Conservation (phyloP, 1,140 invertebrate species). For the Streblospio benedicti region DNA sequence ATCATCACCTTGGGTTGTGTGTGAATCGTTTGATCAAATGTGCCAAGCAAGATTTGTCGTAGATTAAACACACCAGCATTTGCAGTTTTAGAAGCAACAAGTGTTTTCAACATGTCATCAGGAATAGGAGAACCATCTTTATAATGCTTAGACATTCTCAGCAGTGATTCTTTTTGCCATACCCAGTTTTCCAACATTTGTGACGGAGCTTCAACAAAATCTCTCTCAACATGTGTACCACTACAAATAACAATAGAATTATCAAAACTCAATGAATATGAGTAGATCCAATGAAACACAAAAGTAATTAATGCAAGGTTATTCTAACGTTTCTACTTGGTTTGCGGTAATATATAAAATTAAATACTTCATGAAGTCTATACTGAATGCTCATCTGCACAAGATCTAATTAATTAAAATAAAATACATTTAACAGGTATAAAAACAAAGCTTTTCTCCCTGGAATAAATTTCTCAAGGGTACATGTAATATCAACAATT, state of each 20-base stretch:
- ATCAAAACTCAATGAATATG: neutral
- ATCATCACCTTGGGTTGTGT: slow-evolving; percentile 33
- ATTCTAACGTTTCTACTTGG: no score
- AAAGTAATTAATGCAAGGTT: no score
- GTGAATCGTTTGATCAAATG: slow-evolving; percentile 52
- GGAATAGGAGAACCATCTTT: slow-evolving; percentile 47
- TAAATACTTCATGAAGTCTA: no score
- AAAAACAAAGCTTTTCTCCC: no score
- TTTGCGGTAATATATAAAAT: no score
- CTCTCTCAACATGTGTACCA: slow-evolving; percentile 51
- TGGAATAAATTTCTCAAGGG: no score
- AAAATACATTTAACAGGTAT: no score
- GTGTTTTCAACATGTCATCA: slow-evolving; percentile 47
- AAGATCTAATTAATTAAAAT: no score
- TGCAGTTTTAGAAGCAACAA: slow-evolving; percentile 48
- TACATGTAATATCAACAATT: neutral
- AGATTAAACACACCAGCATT: slow-evolving; percentile 52
- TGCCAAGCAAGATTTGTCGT: slow-evolving; percentile 49
- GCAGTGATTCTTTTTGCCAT: slow-evolving; percentile 51
- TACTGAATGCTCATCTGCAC: no score
- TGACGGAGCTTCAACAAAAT: slow-evolving; percentile 55
- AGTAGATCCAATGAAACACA: slow-evolving; percentile 1
- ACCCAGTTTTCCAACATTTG: slow-evolving; percentile 58
- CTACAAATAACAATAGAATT: no score
- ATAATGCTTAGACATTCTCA: slow-evolving; percentile 51